Base-by-base conservation (phyloP, 2,113 vertebrate species). In the Opisthocomus hoazin region DNA sequence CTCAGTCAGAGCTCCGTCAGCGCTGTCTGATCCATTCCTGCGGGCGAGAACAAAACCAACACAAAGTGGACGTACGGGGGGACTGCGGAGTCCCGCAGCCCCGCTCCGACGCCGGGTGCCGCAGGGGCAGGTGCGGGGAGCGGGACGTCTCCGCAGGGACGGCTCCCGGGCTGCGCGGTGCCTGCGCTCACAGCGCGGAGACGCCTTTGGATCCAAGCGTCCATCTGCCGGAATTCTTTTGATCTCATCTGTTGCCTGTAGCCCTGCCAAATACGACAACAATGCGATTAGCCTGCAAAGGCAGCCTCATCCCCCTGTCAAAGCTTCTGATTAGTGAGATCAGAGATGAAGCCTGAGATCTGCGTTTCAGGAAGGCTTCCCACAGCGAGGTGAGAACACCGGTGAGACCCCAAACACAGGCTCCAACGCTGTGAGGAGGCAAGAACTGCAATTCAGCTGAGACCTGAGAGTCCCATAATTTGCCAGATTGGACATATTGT, bases 61-160 rank as follows among this genome's bases (percentile, higher is more conserved):
- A n/a, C n/a, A n/a, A n/a, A n/a, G n/a, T 3, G 11, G n/a, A n/a
- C 0, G 2, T 7, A 1, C 0, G 5, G 43, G 36, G 27, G 51
- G 29, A 7, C 3, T 2, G 22, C 1, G 5, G 5, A 1, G 4
- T 18, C 36, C 45, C 9, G 27, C 34, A 30, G 1, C 41, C 37
- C 23, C 8, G 0, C 70, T 29, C 27, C 32, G 61, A 6, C 14
- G 32, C 22, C 37, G 4, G 0, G 19, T 3, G 6, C n/a, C 12
- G 30, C 63, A 3, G 0, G 3, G 5, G 20, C 24, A 17, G 56
- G 17, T 20, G 50, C 1, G 8, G 37, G 48, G 53, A 54, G 46
- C 2, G 3, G 23, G 15, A 6, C 3, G 29, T 26, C 43, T 6
- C 32, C 0, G 2, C 9, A 21, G 22, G 51, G 36, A 29, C 22